A percentile compares a stretch with the other conserved stretches of the same genome.
phyloP scores from a whole-genome alignment of 2,113 vertebrate genomes.

The Oreotragus oreotragus region DNA sequence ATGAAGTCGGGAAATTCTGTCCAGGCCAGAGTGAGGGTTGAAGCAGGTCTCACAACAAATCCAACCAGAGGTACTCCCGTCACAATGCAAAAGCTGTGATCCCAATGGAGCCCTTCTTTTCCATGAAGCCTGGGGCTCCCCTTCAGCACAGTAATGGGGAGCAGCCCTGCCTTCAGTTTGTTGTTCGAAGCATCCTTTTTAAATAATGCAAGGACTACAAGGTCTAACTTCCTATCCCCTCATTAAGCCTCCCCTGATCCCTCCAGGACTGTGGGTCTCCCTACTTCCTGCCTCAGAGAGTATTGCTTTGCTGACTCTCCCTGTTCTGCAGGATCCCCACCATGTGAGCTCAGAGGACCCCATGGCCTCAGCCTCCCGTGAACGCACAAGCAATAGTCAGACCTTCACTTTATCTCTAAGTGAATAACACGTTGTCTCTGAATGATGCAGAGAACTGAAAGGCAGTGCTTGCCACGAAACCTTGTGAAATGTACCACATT shows the following conservation, averaged over 20 bases:
- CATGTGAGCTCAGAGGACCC: not conserved
- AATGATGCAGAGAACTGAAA: not conserved
- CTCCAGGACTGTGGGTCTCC: not conserved
- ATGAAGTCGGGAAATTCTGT: not conserved
- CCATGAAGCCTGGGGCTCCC: not conserved
- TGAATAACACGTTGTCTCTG: not conserved
- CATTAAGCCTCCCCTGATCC: not conserved
- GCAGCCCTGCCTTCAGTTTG: not conserved
- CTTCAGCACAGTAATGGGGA: not conserved
- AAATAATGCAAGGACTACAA: not conserved
- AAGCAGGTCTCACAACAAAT: not conserved
- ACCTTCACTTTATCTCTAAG: not conserved
- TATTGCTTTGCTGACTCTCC: not conserved
- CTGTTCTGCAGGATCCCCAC: not conserved
- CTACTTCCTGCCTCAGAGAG: not conserved
- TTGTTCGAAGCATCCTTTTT: not conserved
- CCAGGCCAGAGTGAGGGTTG: not conserved
- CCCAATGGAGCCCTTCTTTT: not conserved
- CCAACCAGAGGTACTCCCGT: not conserved
- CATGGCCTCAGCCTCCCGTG: not conserved
- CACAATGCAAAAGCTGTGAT: rapidly evolving
- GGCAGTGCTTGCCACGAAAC: not conserved
- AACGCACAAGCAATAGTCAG: not conserved
- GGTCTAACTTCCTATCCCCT: not conserved
- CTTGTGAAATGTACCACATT: not conserved